Conservation (phyloP, 2,113 vertebrate genomes). For the Pycnonotus jocosus region DNA sequence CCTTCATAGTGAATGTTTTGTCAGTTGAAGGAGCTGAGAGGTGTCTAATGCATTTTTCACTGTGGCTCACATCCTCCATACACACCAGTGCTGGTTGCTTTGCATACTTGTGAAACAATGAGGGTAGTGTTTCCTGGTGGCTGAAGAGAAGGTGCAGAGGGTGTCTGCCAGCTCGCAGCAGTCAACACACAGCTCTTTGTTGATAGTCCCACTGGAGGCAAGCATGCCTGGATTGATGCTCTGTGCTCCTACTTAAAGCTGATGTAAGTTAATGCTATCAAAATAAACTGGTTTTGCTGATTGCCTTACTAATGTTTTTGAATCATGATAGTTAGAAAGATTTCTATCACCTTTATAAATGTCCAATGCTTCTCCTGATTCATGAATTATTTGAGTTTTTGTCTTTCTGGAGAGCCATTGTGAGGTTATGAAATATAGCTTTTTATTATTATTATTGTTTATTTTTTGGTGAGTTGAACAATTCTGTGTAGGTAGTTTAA, state of each 20-base stretch:
- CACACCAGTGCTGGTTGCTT: background rate
- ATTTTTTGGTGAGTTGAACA: background rate
- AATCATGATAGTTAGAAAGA: background rate
- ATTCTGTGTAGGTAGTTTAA: background rate
- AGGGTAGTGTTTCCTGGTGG: background rate
- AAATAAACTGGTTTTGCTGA: background rate
- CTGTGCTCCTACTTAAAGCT: background rate
- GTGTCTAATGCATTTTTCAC: background rate
- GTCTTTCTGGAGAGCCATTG: background rate
- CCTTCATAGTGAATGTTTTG: background rate
- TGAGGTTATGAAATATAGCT: background rate
- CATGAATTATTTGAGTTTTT: background rate
- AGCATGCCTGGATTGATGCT: background rate
- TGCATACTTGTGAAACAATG: constrained; percentile 10
- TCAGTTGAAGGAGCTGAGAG: background rate
- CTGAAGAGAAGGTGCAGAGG: constrained; percentile 32
- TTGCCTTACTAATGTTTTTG: background rate
- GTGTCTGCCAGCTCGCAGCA: background rate
- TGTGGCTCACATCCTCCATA: background rate
- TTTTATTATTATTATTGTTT: no score
- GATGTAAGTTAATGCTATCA: background rate
- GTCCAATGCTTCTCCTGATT: background rate
- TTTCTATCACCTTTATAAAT: background rate
- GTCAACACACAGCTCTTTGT: constrained; percentile 42
- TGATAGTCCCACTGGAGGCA: background rate